Percentiles rank a stretch among this genome's conserved stretches.
phyloP scores from a whole-genome alignment of 2,888 invertebrate genomes.

The Cyclophora punctaria region DNA sequence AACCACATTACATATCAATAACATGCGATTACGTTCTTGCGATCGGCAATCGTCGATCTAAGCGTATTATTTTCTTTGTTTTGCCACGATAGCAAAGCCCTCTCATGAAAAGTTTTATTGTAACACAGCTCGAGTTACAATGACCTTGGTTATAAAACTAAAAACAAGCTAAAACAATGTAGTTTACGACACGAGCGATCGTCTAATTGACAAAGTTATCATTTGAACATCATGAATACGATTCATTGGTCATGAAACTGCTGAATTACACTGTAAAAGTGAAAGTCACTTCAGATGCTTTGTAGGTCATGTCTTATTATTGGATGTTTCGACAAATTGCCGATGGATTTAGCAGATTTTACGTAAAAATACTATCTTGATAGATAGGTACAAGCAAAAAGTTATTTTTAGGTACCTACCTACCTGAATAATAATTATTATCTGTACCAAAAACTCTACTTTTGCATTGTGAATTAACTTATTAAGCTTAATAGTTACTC shows the following conservation, averaged over 20 bases:
- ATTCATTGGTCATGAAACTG: background rate
- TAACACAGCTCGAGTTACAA: conserved; percentile 35
- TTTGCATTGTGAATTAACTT: too few species aligned
- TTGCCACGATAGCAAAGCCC: conserved; percentile 30
- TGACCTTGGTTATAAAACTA: conserved; percentile 49
- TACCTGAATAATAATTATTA: too few species aligned
- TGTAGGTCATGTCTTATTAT: too few species aligned
- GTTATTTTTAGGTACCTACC: too few species aligned
- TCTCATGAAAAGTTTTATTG: conserved; percentile 49
- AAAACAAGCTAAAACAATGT: conserved; percentile 23
- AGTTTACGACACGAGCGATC: conserved; percentile 21
- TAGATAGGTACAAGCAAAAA: too few species aligned
- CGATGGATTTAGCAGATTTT: too few species aligned
- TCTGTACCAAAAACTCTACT: too few species aligned
- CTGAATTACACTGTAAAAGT: conserved; percentile 16
- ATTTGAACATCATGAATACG: background rate
- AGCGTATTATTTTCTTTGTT: conserved; percentile 36
- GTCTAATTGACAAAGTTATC: conserved; percentile 4
- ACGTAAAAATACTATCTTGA: too few species aligned
- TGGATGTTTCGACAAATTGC: too few species aligned
- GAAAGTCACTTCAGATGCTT: conserved; percentile 14
- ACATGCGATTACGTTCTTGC: conserved; percentile 21
- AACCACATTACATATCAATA: conserved; percentile 24
- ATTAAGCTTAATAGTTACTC: too few species aligned
- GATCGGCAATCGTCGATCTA: conserved; percentile 15